These are phyloP conservation scores for Coboldia fuscipes DNA, from an alignment of 1,140 invertebrate genomes.

Conservation along the genomic window DNA sequence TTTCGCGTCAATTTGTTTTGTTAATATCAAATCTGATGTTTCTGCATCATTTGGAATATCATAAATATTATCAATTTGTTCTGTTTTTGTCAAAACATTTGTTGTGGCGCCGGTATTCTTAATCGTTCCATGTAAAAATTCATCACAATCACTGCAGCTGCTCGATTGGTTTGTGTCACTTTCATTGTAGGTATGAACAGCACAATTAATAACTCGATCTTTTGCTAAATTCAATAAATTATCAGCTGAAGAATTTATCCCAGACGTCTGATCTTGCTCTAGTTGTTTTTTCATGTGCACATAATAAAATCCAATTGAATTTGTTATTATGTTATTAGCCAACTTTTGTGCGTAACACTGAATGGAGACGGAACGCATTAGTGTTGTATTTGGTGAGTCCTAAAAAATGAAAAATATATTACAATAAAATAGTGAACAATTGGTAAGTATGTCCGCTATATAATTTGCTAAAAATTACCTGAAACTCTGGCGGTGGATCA, in stretches of 20 bases:
- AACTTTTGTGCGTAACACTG: constrained; percentile 3
- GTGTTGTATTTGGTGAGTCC: constrained; percentile 19
- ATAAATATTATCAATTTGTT: constrained; percentile 19
- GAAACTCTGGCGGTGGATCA: constrained; percentile 59
- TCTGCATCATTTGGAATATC: constrained; percentile 16
- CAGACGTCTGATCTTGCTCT: no score
- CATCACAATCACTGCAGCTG: no score
- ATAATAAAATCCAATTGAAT: background rate
- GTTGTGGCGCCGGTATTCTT: no score
- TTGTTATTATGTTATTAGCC: constrained; percentile 2
- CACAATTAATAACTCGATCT: no score
- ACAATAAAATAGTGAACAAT: constrained; percentile 8
- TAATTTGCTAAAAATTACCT: constrained; percentile 24
- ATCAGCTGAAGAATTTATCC: no score
- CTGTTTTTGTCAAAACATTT: no score
- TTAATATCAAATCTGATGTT: background rate
- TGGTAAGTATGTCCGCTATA: background rate
- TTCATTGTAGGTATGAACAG: no score
- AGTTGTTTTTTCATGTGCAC: no score
- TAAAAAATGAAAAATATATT: constrained; percentile 8
- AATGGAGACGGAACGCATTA: constrained; percentile 13
- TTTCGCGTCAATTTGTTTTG: no score
- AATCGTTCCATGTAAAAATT: no score
- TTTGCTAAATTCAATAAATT: no score
- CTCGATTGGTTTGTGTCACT: no score